These are phyloP conservation scores for Drosophila insularis DNA, from an alignment of 1,140 invertebrate species.

Conservation along the genomic window DNA sequence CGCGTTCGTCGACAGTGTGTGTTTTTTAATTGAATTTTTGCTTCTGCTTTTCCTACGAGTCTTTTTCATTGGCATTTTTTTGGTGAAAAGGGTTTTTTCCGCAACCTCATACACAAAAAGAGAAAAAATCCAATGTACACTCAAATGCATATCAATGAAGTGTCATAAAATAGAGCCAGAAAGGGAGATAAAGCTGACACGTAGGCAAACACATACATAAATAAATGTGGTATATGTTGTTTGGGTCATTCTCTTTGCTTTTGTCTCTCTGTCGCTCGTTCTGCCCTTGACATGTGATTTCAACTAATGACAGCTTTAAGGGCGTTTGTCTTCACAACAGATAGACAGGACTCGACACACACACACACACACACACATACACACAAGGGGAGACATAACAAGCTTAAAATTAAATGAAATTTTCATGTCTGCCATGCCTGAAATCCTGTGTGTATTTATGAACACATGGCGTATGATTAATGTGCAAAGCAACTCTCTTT, in stretches of 20 bases:
- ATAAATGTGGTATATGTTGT: conserved; percentile 4
- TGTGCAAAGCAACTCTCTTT: conserved; percentile 30
- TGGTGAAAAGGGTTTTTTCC: conserved; percentile 4
- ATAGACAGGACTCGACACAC: conserved; percentile 14
- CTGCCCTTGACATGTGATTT: conserved; percentile 77
- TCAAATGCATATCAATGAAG: conserved; percentile 77
- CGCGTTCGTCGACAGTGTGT: conserved; percentile 38
- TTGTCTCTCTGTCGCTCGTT: conserved; percentile 55
- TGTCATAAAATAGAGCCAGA: conserved; percentile 61
- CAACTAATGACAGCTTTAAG: conserved; percentile 73
- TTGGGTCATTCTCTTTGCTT: conserved; percentile 31
- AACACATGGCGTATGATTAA: conserved; percentile 73
- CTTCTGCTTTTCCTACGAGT: conserved; percentile 4
- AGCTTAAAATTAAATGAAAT: conserved; percentile 69
- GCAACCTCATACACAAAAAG: conserved; percentile 23
- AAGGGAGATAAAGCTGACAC: conserved; percentile 66
- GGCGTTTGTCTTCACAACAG: conserved; percentile 37
- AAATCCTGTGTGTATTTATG: conserved; percentile 15
- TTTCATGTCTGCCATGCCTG: conserved; percentile 41
- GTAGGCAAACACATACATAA: conserved; percentile 61
- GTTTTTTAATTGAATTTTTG: conserved; percentile 59
- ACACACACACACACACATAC: conserved; percentile 19
- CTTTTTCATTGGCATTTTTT: conserved; percentile 14
- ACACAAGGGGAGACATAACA: conserved; percentile 38
- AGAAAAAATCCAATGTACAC: neutral